Base-by-base conservation (phyloP, 2,797 vertebrate species). In the Phylloscopus collybita region DNA sequence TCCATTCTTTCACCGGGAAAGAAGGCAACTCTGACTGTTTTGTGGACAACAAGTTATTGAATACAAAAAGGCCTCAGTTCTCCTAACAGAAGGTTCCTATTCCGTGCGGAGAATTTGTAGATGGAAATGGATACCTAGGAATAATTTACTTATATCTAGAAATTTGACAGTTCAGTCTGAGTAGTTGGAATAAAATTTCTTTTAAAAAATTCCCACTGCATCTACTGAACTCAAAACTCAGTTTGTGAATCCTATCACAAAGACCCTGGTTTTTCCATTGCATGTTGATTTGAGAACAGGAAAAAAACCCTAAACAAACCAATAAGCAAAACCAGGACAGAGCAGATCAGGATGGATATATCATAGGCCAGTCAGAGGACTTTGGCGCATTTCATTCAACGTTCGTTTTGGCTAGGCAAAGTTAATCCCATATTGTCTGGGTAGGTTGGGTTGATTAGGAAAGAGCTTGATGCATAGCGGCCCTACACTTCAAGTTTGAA, bases 71-170 rank as follows among this genome's bases (percentile, higher is more conserved):
- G 9, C 30, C 25, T 75, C 61, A 51, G 30, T 74, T 85, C 40
- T 69, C 26, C 27, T 50, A 86, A 81, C 21, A 65, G 23, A 17
- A 67, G 42, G 54, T 45, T 86, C 51, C 38, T 78, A 42, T 65
- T 86, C n/a, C 32, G 90, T 29, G 84, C 7, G 69, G 20, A 70
- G 18, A 64, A 51, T 70, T 74, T 95, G 79, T 72, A 78, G 29
- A 92, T 36, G 51, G 40, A 93, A 94, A 40, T 29, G 44, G 64
- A 95, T 70, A 86, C 36, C 84, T 47, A 34, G 49, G 8, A 42
- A 86, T 91, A 69, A 60, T 74, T 66, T 88, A 88, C 16, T 57
- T 80, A 36, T 51, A 62, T 92, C 45, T 86, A 86, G 80, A 91
- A 87, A 88, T 45, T 26, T 57, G 44, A 32, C 30, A 69, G 61